phyloP scores from a whole-genome alignment of 2,797 vertebrate genomes.

The Sebastes elongatus region DNA sequence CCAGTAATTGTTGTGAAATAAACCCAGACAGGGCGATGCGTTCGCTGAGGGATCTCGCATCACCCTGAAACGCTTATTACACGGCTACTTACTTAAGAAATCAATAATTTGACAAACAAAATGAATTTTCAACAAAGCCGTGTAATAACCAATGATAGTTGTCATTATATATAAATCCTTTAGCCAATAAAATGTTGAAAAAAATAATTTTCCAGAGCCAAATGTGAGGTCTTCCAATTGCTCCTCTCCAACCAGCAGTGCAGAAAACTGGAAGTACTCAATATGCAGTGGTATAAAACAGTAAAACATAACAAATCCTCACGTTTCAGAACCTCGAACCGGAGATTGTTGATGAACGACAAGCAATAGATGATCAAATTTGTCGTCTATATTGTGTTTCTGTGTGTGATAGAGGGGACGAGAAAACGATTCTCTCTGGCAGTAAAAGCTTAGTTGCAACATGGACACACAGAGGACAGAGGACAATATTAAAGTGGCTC shows the following conservation, averaged over 20 bases:
- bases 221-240: not conserved
- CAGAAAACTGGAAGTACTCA: not conserved
- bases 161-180: too few species aligned
- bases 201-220: not conserved
- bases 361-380: not conserved
- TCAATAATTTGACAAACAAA: too few species aligned
- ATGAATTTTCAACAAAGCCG: too few species aligned
- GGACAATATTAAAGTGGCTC: constrained; percentile 28
- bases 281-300: not conserved
- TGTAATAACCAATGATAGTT: too few species aligned
- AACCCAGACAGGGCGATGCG: too few species aligned
- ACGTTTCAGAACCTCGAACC: not conserved
- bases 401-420: not conserved
- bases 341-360: not conserved
- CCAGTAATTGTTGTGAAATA: not conserved
- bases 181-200: too few species aligned
- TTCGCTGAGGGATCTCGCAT: fast-evolving
- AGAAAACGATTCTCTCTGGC: not conserved
- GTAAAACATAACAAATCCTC: not conserved
- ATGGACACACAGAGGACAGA: constrained; percentile 4
- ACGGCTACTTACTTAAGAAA: too few species aligned
- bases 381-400: fast-evolving
- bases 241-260: not conserved
- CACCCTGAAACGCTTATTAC: too few species aligned
- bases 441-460: not conserved